Conservation (phyloP, 2,888 invertebrate species). For the Pinctada fucata region DNA sequence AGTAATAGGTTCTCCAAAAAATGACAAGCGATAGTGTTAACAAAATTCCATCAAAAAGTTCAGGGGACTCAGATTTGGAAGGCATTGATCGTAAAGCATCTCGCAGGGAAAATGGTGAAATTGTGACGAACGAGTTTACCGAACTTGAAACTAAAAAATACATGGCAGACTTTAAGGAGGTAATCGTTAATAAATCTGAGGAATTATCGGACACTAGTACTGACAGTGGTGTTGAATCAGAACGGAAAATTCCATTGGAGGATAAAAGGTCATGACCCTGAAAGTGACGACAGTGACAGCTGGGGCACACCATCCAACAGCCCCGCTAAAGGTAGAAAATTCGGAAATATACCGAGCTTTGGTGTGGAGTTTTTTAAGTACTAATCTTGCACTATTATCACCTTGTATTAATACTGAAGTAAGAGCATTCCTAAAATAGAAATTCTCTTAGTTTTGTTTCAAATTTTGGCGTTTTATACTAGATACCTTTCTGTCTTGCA, state of each 20-base stretch:
- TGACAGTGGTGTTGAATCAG: constrained; percentile 65
- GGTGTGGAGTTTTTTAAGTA: constrained; percentile 26
- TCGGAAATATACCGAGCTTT: constrained; percentile 35
- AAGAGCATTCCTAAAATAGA: too few relatives aligned
- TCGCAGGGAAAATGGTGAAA: constrained; percentile 3
- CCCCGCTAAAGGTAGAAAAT: constrained; percentile 80
- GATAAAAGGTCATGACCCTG: constrained; percentile 71
- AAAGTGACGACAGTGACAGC: constrained; percentile 84
- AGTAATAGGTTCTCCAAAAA: constrained; percentile 23
- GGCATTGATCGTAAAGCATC: too few relatives aligned
- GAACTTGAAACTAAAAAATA: constrained; percentile 4
- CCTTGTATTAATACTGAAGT: too few relatives aligned
- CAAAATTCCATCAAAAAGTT: constrained; percentile 14
- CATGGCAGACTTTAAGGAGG: too few relatives aligned
- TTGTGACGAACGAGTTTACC: constrained; percentile 9
- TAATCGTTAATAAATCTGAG: constrained; percentile 38
- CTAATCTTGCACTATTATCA: constrained; percentile 5
- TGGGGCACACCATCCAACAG: constrained; percentile 87
- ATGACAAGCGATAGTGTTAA: neutral
- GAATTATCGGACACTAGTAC: constrained; percentile 63
- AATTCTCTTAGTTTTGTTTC: too few relatives aligned
- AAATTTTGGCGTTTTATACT: too few relatives aligned
- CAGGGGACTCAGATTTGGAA: too few relatives aligned
- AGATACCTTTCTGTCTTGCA: too few relatives aligned
- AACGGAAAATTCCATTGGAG: constrained; percentile 49